Base-by-base conservation (phyloP, 2,888 invertebrate genomes). In the Cremastinae sp. region DNA sequence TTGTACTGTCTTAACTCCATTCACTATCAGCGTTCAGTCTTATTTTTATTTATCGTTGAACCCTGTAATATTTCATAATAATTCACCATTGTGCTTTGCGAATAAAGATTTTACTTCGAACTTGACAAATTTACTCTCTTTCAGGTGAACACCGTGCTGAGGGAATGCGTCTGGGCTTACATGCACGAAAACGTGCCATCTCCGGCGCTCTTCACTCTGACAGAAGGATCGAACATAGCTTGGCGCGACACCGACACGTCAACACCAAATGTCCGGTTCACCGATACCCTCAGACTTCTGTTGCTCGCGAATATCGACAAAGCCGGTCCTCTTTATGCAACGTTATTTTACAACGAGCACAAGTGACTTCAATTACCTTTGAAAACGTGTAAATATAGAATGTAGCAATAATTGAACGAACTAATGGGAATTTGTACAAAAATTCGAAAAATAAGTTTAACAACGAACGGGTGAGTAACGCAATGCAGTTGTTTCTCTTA, bases 121-220 rank as follows among this genome's bases (percentile, higher is more conserved):
- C n/a, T n/a, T n/a, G n/a, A n/a, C n/a, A 28, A 28, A 28, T 28
- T 28, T 9, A 43, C 53, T 65, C 12, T 41, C 28, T 10, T 59
- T 49, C 86, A 94, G 95, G 93, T 96, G 78, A 95, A 95, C 2
- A 93, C 94, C 82, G 92, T 97, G 65, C 89, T 97, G 79, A 92
- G 95, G 59, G 97, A 97, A 85, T 96, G 96, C 84, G 92, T 97
- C 70, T 97, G 97, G 97, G 95, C 94, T 83, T 97, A 96, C 86
- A 94, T 97, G 89, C 93, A 96, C 80, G 97, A 97, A 86, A 94
- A 97, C 86, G 95, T 97, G 18, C 97, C 97, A 0, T 95, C 96
- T 0, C 97, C 97, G 0, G 94, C 95, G 0, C 89, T 96, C 8
- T 97, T 96, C 53, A 89, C 88, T 0, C 81, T 87, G 14, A 82